phyloP scores from a whole-genome alignment of 2,888 invertebrate genomes.

The Drosophila villosipedis region DNA sequence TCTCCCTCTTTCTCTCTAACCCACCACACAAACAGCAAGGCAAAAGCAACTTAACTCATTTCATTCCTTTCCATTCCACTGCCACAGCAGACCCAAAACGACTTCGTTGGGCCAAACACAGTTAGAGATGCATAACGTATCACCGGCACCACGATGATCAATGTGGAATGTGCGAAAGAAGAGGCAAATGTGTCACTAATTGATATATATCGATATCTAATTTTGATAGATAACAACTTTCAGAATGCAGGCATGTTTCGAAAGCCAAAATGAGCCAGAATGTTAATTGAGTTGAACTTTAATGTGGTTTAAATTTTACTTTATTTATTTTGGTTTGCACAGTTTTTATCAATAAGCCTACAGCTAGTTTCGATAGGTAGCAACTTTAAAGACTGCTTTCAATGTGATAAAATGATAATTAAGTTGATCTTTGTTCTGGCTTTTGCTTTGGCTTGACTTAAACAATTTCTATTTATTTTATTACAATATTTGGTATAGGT shows the following conservation, averaged over 20 bases:
- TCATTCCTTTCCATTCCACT: slow-evolving; percentile 8
- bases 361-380: not conserved
- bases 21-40: slow-evolving; percentile 3
- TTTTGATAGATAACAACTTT: not conserved
- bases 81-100: slow-evolving; percentile 5
- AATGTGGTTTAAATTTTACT: not conserved
- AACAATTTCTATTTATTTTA: not conserved
- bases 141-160: slow-evolving; percentile 5
- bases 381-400: not conserved
- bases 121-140: slow-evolving; percentile 20
- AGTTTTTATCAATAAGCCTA: not conserved
- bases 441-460: not conserved
- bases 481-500: not conserved
- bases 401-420: not conserved
- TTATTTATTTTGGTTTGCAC: not conserved
- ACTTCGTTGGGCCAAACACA: slow-evolving; percentile 7
- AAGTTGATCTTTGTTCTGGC: not conserved
- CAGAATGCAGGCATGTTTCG: not conserved
- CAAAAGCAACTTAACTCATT: slow-evolving; percentile 11
- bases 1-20: not conserved
- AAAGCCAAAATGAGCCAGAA: not conserved
- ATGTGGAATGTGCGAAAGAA: not conserved
- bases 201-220: slow-evolving; percentile 5
- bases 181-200: not conserved
- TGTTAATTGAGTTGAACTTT: not conserved